A percentile compares a stretch with the other conserved stretches of the same genome.
These are phyloP conservation scores for Amphipoea lucens DNA, from an alignment of 2,888 invertebrate species.

Conservation along the genomic window DNA sequence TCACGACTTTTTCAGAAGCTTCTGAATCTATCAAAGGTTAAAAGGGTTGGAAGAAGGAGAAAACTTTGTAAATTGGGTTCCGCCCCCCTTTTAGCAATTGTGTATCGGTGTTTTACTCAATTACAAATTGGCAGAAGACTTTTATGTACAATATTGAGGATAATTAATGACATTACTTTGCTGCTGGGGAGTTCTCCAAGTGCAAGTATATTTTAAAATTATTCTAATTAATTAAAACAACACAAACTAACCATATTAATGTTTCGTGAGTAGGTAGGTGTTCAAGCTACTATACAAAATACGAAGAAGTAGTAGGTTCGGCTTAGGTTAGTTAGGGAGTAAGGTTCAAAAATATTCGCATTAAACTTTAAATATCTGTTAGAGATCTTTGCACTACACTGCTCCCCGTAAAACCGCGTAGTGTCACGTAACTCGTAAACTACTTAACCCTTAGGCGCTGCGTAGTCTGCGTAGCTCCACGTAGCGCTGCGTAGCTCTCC, in stretches of 20 bases:
- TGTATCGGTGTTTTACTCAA: slow-evolving; percentile 71
- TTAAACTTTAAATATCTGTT: not conserved
- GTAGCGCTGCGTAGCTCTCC: not conserved
- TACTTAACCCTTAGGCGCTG: too few species aligned
- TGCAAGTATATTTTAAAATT: not conserved
- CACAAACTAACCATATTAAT: not conserved
- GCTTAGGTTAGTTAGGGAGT: not conserved
- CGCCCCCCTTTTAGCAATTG: slow-evolving; percentile 67
- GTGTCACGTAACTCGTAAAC: not conserved
- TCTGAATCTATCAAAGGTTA: slow-evolving; percentile 67
- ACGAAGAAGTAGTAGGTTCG: not conserved
- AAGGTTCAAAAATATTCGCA: not conserved
- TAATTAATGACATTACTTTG: slow-evolving; percentile 41
- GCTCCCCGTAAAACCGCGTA: not conserved
- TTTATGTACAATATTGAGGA: slow-evolving; percentile 33
- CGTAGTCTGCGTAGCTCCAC: not conserved
- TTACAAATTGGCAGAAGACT: slow-evolving; percentile 61
- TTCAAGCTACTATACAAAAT: not conserved
- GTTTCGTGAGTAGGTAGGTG: not conserved
- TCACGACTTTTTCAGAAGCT: slow-evolving; percentile 59
- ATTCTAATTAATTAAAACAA: not conserved
- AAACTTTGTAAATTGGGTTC: slow-evolving; percentile 74
- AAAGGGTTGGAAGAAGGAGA: slow-evolving; percentile 68
- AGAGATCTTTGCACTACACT: not conserved
- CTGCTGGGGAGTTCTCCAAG: not conserved